Conservation (phyloP, 1,140 invertebrate species). For the Magallana ariakensis region DNA sequence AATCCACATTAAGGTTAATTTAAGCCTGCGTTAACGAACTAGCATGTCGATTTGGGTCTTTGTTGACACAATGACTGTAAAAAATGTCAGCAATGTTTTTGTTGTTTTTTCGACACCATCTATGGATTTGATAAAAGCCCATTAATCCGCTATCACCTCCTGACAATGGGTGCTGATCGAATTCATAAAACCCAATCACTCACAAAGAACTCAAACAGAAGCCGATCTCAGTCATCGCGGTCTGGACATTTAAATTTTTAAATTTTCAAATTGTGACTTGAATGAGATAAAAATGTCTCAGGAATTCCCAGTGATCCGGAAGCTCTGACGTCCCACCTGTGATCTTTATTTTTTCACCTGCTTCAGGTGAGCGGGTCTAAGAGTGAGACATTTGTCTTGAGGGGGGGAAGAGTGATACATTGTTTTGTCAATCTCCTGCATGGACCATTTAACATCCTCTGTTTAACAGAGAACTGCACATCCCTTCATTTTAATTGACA, state of each 20-base stretch:
- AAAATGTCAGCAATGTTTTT: constrained; percentile 20
- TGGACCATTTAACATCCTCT: constrained; percentile 17
- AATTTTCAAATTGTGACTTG: background rate
- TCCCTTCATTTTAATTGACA: background rate
- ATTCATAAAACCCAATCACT: background rate
- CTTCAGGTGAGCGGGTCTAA: background rate
- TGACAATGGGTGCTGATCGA: background rate
- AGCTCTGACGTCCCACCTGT: background rate
- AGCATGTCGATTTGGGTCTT: background rate
- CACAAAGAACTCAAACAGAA: background rate
- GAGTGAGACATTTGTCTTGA: background rate
- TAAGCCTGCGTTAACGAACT: background rate
- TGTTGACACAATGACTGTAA: constrained; percentile 12
- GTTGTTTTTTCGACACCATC: constrained; percentile 16
- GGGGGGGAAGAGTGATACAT: background rate
- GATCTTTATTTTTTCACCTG: background rate
- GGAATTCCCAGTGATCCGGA: background rate
- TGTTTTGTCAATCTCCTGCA: background rate
- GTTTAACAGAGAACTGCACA: background rate
- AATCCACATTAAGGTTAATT: background rate
- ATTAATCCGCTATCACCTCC: constrained; percentile 8
- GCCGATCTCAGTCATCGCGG: background rate
- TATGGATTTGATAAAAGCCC: background rate
- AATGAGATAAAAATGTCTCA: background rate
- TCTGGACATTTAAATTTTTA: constrained; percentile 14